Percentiles rank a stretch among this genome's conserved stretches.
phyloP scores from a whole-genome alignment of 2,797 vertebrate species.

The Catamblyrhynchus diadema region DNA sequence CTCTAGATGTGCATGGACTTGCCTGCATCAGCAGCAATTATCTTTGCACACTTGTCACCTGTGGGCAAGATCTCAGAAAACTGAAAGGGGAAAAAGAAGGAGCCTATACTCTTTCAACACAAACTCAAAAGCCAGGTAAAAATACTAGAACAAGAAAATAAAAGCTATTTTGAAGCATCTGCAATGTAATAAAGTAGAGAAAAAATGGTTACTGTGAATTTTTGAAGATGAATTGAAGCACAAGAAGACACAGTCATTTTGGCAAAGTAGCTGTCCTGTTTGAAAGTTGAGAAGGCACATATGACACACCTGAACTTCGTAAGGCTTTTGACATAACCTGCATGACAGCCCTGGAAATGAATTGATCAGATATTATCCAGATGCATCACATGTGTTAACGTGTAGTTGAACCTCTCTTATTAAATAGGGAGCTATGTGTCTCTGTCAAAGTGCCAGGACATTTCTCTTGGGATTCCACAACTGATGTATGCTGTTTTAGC shows the following conservation, averaged over 20 bases:
- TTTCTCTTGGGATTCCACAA: not conserved
- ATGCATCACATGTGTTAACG: not conserved
- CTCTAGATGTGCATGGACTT: not conserved
- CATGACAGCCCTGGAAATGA: fast-evolving
- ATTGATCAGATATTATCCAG: not conserved
- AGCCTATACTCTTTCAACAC: not conserved
- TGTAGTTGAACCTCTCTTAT: not conserved
- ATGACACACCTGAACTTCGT: not conserved
- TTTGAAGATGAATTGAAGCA: not conserved
- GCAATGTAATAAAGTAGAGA: not conserved
- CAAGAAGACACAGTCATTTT: not conserved
- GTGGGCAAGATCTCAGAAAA: not conserved
- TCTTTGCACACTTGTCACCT: not conserved
- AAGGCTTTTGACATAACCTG: not conserved
- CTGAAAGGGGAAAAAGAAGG: not conserved
- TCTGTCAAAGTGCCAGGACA: not conserved
- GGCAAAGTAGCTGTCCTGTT: not conserved
- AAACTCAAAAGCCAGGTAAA: not conserved
- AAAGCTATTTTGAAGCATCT: not conserved
- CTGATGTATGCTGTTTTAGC: not conserved
- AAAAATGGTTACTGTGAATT: not conserved
- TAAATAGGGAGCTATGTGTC: not conserved
- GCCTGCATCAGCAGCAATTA: not conserved
- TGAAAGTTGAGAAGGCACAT: not conserved
- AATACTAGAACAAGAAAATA: not conserved